Base-by-base conservation (phyloP, 2,888 invertebrate genomes). In the Rhorus exstirpatorius region DNA sequence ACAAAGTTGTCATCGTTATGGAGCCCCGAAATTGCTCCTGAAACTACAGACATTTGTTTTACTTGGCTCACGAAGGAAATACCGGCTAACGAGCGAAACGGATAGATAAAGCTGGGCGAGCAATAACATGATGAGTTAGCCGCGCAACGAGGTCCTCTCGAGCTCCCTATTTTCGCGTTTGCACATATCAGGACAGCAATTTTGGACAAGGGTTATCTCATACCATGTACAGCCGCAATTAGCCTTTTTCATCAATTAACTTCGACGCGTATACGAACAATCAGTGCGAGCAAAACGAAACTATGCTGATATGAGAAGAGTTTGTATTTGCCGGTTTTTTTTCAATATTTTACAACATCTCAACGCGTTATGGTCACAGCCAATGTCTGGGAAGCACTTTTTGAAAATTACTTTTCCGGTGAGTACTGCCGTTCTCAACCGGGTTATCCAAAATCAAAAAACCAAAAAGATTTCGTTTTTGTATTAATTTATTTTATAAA, bases 1-100 rank as follows among this genome's bases (percentile, higher is more conserved):
- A 88, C 86, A 88, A 90, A 90, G 88, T 90, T 90, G 89, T 90
- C 90, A 88, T 86, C 86, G 86, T 89, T 88, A 84, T 80, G 84
- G 85, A 81, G 83, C 65, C 61, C 84, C 79, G 81, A 81, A 88
- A 87, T 86, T 87, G 86, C 85, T 84, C 77, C 79, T 24, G 84
- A 80, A 88, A 86, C 88, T 87, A 84, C 79, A 84, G 68, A 84
- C 86, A 85, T 88, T 87, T 86, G 87, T 88, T 88, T 87, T 86
- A 85, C 86, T 88, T 83, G 49, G 72, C 10, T 49, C 21, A 51
- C 49, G 38, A 60, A 67, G 53, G 72, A 68, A 65, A 65, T 46
- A 58, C 4, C 65, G 19, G 58, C 46, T 58, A 72, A 72, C 60
- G 72, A 67, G 72, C 67, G 19, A 79, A 63, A n/a, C 65, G 55